Conservation (phyloP, 2,888 invertebrate species). For the Arge pagana region DNA sequence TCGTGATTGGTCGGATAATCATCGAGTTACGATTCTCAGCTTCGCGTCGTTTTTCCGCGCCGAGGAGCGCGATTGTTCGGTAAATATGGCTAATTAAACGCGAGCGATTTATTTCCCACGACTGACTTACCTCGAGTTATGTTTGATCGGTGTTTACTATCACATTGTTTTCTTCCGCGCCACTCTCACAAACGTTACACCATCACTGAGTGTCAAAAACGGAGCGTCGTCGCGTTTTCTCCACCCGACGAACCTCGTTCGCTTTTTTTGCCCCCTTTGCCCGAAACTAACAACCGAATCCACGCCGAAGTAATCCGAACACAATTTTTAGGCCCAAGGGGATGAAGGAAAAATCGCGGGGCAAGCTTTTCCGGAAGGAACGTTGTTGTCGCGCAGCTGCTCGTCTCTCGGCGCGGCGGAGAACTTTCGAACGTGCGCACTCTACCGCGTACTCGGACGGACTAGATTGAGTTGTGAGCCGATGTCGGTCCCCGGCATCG, state of each 20-base stretch:
- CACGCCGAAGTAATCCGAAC: no score
- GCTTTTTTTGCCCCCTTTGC: background rate
- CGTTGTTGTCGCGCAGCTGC: no score
- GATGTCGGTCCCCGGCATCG: constrained; percentile 45
- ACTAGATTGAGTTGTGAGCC: constrained; percentile 57
- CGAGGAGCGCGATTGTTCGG: no score
- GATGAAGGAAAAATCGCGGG: background rate
- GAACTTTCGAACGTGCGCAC: constrained; percentile 33
- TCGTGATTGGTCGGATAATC: no score
- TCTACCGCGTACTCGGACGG: constrained; percentile 48
- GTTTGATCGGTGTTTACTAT: constrained; percentile 30
- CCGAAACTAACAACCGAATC: background rate
- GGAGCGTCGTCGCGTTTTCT: no score
- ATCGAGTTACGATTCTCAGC: no score
- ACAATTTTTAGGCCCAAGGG: background rate
- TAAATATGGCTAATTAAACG: constrained; percentile 6
- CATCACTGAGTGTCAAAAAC: constrained; percentile 22
- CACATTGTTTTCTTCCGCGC: constrained; percentile 38
- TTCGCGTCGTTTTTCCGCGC: no score
- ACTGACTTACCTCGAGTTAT: constrained; percentile 33
- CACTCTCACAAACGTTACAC: constrained; percentile 32
- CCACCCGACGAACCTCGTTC: background rate
- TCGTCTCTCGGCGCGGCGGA: background rate
- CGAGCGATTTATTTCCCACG: background rate
- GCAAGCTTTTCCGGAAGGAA: background rate